Evolutionary conservation across 2,797 vertebrate species (phyloP).

Genomic region (Manis pentadactyla): DNA sequence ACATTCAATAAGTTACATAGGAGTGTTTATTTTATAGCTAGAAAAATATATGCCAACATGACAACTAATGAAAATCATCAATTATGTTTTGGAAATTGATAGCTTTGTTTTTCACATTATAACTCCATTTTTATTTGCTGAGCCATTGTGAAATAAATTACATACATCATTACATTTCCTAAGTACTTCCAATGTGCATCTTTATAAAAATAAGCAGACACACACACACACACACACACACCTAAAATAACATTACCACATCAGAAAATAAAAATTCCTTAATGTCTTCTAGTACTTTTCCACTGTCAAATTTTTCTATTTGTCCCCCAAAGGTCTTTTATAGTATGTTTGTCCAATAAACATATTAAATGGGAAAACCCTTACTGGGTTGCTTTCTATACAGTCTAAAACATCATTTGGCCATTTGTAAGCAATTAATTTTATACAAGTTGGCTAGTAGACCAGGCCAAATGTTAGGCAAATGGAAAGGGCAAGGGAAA

Average conservation of each 20-base stretch:
- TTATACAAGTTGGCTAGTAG: slow-evolving; percentile 8
- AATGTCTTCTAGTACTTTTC: background rate
- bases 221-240: no score
- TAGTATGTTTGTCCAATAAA: background rate
- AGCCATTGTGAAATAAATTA: slow-evolving; percentile 43
- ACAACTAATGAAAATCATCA: slow-evolving; percentile 49
- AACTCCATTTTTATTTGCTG: slow-evolving; percentile 37
- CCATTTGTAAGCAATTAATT: slow-evolving; percentile 56
- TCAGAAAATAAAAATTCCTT: background rate
- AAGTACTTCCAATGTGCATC: background rate
- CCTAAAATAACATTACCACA: background rate
- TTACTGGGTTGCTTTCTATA: background rate
- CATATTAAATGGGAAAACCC: background rate
- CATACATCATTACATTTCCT: slow-evolving; percentile 1
- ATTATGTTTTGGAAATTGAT: slow-evolving; percentile 17
- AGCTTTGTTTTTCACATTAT: slow-evolving; percentile 49
- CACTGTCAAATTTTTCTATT: background rate
- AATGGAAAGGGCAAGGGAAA: slow-evolving; percentile 34
- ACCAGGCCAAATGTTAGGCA: slow-evolving; percentile 30
- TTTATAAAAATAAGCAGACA: background rate
- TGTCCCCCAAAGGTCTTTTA: background rate
- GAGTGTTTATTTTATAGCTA: background rate
- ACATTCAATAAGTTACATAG: background rate
- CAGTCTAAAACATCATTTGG: slow-evolving; percentile 9
- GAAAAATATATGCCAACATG: background rate